Evolutionary conservation across 2,113 vertebrate species (phyloP).

Genomic region (Cygnus atratus): DNA sequence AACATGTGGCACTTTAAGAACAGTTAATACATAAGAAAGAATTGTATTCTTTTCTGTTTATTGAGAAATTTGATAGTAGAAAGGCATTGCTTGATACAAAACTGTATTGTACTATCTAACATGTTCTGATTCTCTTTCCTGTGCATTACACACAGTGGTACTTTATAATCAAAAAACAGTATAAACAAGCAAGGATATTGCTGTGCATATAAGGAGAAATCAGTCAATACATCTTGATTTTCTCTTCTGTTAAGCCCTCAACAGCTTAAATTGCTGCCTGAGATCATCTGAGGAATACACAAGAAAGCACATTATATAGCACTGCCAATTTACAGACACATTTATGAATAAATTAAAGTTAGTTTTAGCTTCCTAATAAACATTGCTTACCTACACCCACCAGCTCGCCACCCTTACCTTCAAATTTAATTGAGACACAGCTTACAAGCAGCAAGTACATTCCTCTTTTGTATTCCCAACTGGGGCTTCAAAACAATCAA

Average conservation of each 20-base stretch:
- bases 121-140: background rate
- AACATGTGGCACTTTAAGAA: background rate
- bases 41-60: background rate
- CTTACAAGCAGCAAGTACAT: background rate
- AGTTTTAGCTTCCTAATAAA: background rate
- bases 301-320: background rate
- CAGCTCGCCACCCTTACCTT: background rate
- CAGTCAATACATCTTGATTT: conserved; percentile 63
- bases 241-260: conserved; percentile 56
- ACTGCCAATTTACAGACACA: background rate
- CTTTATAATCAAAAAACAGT: background rate
- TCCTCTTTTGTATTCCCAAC: background rate
- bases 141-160: background rate
- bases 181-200: conserved; percentile 8
- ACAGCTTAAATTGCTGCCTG: conserved; percentile 35
- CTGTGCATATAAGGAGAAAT: conserved; percentile 40
- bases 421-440: background rate
- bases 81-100: too few species aligned
- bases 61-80: background rate
- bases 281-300: conserved; percentile 32
- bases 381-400: background rate
- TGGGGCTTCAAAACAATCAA: background rate
- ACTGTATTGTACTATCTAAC: background rate
- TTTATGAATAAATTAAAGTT: background rate
- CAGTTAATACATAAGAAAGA: background rate